Evolutionary conservation across 2,888 invertebrate species (phyloP).

Genomic region (Pilophorus perplexus): DNA sequence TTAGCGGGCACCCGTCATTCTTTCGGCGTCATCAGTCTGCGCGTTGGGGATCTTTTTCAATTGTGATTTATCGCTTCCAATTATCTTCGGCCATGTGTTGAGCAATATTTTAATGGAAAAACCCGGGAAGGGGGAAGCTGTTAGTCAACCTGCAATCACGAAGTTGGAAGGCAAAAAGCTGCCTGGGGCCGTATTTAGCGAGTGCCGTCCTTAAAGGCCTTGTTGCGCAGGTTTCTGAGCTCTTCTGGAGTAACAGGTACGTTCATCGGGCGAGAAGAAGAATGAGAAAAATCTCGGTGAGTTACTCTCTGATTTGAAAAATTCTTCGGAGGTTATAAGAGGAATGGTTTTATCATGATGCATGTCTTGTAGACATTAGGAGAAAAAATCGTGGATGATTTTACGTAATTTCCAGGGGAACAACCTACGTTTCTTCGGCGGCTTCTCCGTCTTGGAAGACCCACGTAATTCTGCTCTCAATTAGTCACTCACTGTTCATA

Average conservation of each 20-base stretch:
- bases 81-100: conserved; percentile 29
- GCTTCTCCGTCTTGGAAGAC: too few species aligned
- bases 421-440: too few species aligned
- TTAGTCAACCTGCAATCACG: conserved; percentile 17
- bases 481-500: too few species aligned
- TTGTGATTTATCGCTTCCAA: conserved; percentile 32
- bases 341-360: too few species aligned
- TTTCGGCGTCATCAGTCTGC: conserved; percentile 18
- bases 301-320: too few species aligned
- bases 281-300: neutral
- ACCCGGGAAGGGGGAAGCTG: neutral
- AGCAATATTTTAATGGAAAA: conserved; percentile 30
- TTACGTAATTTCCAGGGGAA: too few species aligned
- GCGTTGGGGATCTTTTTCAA: conserved; percentile 21
- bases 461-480: too few species aligned
- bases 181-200: conserved; percentile 6
- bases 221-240: too few species aligned
- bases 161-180: conserved; percentile 10
- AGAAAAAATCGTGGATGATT: too few species aligned
- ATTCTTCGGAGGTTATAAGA: too few species aligned
- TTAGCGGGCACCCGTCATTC: conserved; percentile 25
- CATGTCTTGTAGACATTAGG: too few species aligned
- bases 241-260: too few species aligned
- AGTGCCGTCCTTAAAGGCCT: neutral
- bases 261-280: neutral